Base-by-base conservation (phyloP, 2,888 invertebrate species). In the Phengaris arion region DNA sequence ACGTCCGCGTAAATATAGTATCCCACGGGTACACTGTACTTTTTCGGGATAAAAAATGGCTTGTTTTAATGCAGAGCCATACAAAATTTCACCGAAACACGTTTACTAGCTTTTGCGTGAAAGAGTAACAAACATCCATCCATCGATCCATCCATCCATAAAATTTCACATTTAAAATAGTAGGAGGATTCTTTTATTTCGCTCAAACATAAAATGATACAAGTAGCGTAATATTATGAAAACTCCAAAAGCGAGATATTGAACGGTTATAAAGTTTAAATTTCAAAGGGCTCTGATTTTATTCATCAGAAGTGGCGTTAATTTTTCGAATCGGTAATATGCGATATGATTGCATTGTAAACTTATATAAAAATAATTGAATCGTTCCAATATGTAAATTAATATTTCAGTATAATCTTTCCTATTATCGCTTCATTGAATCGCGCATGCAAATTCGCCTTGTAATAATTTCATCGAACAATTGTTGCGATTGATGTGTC, bases 341-440 rank as follows among this genome's bases (percentile, higher is more conserved):
- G 55, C 55, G 48, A 68, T 68, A 13, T 78, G 79, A 79, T 79
- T 79, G 79, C 77, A 77, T 78, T 76, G 78, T 77, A 77, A 79
- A 78, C 77, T 76, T 77, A 77, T 79, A 79, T 77, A 79, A 79
- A 79, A 79, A 76, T 79, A 77, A 79, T 79, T 77, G 78, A 77
- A 79, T 79, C 77, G 78, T 79, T 79, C 79, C 79, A 75, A 77
- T 77, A 79, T 79, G 79, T 79, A 79, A 79, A 79, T 79, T 76
- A 77, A 79, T 64, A 79, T 77, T 77, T 75, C 74, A 77, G 79
- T 79, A 79, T 79, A 79, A 78, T 79, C 74, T 75, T 78, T 70
- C 74, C 74, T 72, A 72, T 72, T 54, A 54, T 72, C 76, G 74
- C 72, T 54, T 68, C 74, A 73, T 76, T 78, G 72, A 52, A 22